Evolutionary conservation across 2,888 invertebrate genomes (phyloP).

Genomic region (Caenorhabditis plicata): DNA sequence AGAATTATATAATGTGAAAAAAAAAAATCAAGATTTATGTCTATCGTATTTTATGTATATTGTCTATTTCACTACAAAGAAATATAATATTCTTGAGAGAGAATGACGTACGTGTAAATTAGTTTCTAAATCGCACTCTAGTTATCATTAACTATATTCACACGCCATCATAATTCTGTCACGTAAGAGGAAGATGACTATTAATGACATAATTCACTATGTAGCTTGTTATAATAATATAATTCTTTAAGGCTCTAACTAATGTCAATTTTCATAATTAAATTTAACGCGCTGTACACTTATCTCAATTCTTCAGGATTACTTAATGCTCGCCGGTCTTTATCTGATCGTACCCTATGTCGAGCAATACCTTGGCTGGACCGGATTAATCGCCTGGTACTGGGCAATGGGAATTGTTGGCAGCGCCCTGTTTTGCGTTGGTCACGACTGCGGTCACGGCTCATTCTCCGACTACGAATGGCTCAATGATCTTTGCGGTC

Average conservation of each 20-base stretch:
- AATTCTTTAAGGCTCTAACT: not conserved
- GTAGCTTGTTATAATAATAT: no score
- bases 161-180: no score
- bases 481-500: slow-evolving; percentile 56
- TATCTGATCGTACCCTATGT: slow-evolving; percentile 51
- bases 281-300: not conserved
- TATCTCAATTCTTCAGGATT: slow-evolving; percentile 47
- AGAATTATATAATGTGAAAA: no score
- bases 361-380: slow-evolving; percentile 51
- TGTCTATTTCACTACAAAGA: no score
- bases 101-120: no score
- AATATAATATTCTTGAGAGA: no score
- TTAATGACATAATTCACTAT: no score
- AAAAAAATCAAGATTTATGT: no score
- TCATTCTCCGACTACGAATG: slow-evolving; percentile 53
- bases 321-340: slow-evolving; percentile 44
- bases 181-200: no score
- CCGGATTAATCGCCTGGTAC: slow-evolving; percentile 56
- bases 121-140: no score
- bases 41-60: no score
- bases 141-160: no score
- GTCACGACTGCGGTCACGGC: slow-evolving; percentile 58
- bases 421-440: slow-evolving; percentile 51
- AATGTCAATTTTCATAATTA: not conserved
- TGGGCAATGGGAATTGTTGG: slow-evolving; percentile 56